These are phyloP conservation scores for Flabesymbios commensalis DNA, from an alignment of 2,888 invertebrate species.

Conservation along the genomic window DNA sequence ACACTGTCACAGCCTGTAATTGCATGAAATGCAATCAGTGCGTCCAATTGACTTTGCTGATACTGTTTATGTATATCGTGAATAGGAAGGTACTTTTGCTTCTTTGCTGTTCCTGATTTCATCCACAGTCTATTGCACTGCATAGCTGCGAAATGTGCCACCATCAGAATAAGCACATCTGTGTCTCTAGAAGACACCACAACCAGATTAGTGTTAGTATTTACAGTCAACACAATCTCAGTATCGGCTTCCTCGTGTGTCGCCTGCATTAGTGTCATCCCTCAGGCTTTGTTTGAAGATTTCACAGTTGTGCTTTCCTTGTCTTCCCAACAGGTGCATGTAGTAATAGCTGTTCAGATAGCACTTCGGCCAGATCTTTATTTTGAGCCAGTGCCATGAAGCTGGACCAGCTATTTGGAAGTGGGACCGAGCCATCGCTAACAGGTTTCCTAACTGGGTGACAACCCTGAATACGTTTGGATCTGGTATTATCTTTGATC, in stretches of 20 bases:
- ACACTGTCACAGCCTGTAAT: conserved; percentile 5
- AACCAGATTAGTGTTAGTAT: neutral
- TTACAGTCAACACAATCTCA: too few relatives aligned
- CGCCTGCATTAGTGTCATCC: neutral
- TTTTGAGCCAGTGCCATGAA: too few relatives aligned
- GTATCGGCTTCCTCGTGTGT: conserved; percentile 1
- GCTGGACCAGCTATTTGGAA: too few relatives aligned
- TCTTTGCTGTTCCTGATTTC: neutral
- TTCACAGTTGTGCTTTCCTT: neutral
- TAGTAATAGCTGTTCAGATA: too few relatives aligned
- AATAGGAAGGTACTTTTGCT: neutral
- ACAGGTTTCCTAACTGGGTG: too few relatives aligned
- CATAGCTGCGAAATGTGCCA: neutral
- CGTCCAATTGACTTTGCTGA: neutral
- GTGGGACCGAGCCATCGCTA: too few relatives aligned
- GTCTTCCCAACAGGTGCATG: too few relatives aligned
- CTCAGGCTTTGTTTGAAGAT: neutral
- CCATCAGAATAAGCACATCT: conserved; percentile 1
- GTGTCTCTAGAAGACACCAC: conserved; percentile 1
- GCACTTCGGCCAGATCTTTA: too few relatives aligned
- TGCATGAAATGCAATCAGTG: conserved; percentile 5
- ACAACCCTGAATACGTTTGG: too few relatives aligned
- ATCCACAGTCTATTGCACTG: neutral
- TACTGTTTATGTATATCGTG: neutral
- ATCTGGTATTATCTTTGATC: too few relatives aligned